Conservation (phyloP, 2,888 invertebrate species). For the Mythimna loreyi region DNA sequence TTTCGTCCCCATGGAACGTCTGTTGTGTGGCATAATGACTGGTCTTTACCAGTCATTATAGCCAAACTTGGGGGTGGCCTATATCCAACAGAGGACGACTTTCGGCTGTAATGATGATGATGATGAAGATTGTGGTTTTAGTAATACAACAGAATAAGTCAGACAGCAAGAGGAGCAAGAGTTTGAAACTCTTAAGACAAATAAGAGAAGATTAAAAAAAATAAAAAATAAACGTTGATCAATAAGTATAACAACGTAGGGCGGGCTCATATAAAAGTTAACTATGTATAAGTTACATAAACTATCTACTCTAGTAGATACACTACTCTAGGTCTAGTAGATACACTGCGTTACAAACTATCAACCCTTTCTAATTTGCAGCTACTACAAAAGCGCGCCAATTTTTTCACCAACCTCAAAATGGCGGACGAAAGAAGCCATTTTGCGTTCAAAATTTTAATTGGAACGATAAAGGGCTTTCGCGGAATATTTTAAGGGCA, state of each 20-base stretch:
- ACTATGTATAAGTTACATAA: too few species aligned
- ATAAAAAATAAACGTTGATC: neutral
- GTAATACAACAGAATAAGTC: too few species aligned
- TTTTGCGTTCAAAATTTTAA: conserved; percentile 88
- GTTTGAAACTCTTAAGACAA: neutral
- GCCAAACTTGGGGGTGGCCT: too few species aligned
- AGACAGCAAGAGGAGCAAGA: neutral
- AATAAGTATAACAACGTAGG: neutral
- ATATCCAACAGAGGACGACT: too few species aligned
- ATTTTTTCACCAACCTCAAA: conserved; percentile 76
- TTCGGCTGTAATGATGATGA: too few species aligned
- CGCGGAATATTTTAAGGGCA: conserved; percentile 76
- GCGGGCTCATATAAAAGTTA: neutral
- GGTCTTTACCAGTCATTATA: too few species aligned
- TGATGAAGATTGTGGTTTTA: neutral
- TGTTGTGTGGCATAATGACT: too few species aligned
- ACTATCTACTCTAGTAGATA: too few species aligned
- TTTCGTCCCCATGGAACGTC: too few species aligned
- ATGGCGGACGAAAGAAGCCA: conserved; percentile 86
- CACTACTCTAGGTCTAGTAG: neutral
- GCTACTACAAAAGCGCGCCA: conserved; percentile 51
- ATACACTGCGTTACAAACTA: neutral
- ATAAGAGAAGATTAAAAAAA: neutral
- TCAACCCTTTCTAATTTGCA: conserved; percentile 16
- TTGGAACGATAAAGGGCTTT: conserved; percentile 85